Evolutionary conservation across 92 coral and sea anemone species (phyloP), one percentile per base, ranked within the genome.

Genomic region (Chrysogorgia sp.): DNA sequence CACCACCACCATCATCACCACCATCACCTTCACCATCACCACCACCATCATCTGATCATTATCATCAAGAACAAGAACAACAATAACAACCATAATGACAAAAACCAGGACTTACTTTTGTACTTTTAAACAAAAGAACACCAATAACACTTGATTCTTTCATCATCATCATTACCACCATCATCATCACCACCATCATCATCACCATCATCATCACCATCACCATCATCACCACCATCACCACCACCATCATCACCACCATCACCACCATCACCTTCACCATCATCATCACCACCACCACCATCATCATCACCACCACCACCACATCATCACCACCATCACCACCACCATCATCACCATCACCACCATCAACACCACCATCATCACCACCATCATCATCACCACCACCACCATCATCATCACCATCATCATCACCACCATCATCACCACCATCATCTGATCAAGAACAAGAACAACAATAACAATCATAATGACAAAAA

Each of bases 131-230:
- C 43, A 89, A 45, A 81, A 63, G 33, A 9, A 93, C 98, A 56
- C 98, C 98, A 20, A 93, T 40, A 35, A 93, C 70, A 61, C 92
- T 87, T 23, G 89, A 86, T 57, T 91, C 98, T 58, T 88, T 87
- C 29, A 91, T 91, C 98, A 94, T 94, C 40, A 92, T 88, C 50
- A 84, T 86, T 37, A 37, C 43, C 43, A 37, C 12, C 43, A 37
- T 12, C 5, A 4, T 37, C n/a, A 47, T n/a, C 53, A 47, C 7
- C 2, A 47, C 2, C 53, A 47, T 7, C n/a, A 47, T 6, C 14
- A 47, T 2, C 53, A 47, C 2, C 53, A 15, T 12, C 53, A 47
- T 6, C 53, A 47, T 7, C 53, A 47, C 2, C 10, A 47, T 2
- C 14, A 47, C n/a, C 14, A 47, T 2, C n/a, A 47, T 15, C 53